These are phyloP conservation scores for Intoshia linei DNA, from an alignment of 1,140 invertebrate genomes.

Conservation along the genomic window DNA sequence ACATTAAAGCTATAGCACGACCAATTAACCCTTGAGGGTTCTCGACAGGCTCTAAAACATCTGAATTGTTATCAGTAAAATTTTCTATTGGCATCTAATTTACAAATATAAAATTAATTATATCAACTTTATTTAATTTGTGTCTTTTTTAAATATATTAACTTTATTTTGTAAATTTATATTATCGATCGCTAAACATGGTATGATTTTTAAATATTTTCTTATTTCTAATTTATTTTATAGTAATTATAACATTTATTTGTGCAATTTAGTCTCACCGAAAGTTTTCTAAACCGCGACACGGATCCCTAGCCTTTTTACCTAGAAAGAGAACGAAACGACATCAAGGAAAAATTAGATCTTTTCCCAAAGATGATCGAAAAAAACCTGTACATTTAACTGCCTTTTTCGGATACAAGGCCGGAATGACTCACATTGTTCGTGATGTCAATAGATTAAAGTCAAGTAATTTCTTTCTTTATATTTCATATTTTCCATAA, in stretches of 20 bases:
- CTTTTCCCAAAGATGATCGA: conserved; percentile 93
- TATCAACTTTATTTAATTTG: too few relatives aligned
- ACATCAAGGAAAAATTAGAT: conserved; percentile 91
- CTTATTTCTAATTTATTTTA: neutral
- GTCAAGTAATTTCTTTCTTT: conserved; percentile 43
- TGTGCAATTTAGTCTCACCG: conserved; percentile 56
- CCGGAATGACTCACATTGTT: conserved; percentile 97
- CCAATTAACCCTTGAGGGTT: too few relatives aligned
- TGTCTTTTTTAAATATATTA: too few relatives aligned
- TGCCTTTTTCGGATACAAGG: conserved; percentile 85
- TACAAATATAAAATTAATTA: too few relatives aligned
- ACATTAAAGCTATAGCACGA: too few relatives aligned
- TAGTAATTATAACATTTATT: conserved; percentile 1
- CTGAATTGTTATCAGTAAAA: too few relatives aligned
- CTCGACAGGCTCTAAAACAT: too few relatives aligned
- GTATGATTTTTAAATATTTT: neutral
- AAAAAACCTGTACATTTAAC: conserved; percentile 83
- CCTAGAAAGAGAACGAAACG: conserved; percentile 75
- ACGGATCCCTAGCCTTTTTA: conserved; percentile 97
- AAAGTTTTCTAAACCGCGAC: conserved; percentile 91
- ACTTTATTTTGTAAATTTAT: neutral
- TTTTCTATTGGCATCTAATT: too few relatives aligned
- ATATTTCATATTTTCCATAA: neutral
- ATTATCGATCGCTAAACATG: neutral
- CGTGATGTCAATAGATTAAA: conserved; percentile 91